Percentiles rank a stretch among this genome's conserved stretches.
Evolutionary conservation across 2,888 invertebrate genomes (phyloP).

Genomic region (Agriotes lineatus): DNA sequence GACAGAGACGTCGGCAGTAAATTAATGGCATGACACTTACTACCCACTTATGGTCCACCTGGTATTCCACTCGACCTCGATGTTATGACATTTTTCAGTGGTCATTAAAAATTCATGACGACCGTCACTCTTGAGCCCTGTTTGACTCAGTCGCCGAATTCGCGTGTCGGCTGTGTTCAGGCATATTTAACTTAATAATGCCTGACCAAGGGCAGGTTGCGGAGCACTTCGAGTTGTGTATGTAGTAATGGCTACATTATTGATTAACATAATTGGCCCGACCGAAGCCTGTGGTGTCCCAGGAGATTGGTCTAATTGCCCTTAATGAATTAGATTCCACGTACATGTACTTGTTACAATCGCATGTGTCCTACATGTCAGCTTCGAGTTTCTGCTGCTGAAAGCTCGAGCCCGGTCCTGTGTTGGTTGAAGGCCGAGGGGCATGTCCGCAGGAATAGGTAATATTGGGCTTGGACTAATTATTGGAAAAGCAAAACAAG

Average conservation of each 20-base stretch:
- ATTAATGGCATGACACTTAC: too few relatives aligned
- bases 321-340: constrained; percentile 22
- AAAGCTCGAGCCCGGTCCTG: too few relatives aligned
- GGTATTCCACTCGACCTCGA: neutral
- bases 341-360: constrained; percentile 16
- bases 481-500: too few relatives aligned
- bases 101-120: constrained; percentile 2
- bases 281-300: constrained; percentile 9
- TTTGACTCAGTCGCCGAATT: neutral
- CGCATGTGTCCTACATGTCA: constrained; percentile 1
- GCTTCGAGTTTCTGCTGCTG: neutral
- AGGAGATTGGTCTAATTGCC: constrained; percentile 7
- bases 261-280: constrained; percentile 18
- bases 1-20: too few relatives aligned
- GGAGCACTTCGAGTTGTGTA: constrained; percentile 6
- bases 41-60: neutral
- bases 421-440: too few relatives aligned
- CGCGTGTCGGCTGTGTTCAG: constrained; percentile 2
- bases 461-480: too few relatives aligned
- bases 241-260: constrained; percentile 22
- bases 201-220: constrained; percentile 8
- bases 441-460: too few relatives aligned
- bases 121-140: neutral
- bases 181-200: constrained; percentile 22
- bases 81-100: constrained; percentile 1